Evolutionary conservation across 2,888 invertebrate species (phyloP), one percentile per base, ranked within the genome.

Genomic region (Scaptomyza parva): DNA sequence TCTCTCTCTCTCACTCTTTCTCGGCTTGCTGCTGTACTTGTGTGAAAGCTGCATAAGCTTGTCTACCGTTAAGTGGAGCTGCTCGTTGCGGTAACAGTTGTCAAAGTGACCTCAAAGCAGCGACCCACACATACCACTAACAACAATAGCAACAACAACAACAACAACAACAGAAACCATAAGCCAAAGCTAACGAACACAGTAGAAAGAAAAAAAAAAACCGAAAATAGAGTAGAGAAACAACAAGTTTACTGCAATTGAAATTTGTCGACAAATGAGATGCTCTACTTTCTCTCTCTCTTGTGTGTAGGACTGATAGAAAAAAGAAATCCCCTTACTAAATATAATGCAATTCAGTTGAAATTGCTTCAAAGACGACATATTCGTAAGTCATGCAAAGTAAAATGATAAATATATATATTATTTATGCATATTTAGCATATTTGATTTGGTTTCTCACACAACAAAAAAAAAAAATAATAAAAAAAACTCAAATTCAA

Each of bases 31-130:
- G 39, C 17, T 54, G 39, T 22, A 4, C 30, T 44, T 43, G n/a
- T 12, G 14, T 35, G 20, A 20, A 12, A 40, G 60, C 70, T 57
- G 35, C 75, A 79, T 82, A 78, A 82, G 78, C 83, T 76, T 62
- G 61, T 68, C 58, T 62, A 61, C 39, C 59, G 84, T 86, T 73
- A 77, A 86, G 70, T 88, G 84, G 76, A 73, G 78, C 78, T 72
- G 66, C 76, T 77, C 76, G 78, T 82, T 84, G 84, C 70, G 86
- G 86, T 78, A 73, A 68, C 79, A 78, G 73, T 65, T 86, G 85
- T 85, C 88, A 86, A 88, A 86, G 85, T 86, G 85, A 86, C 88
- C 88, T 76, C 88, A 86, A 84, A 86, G 87, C 66, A 58, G 63
- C 55, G 47, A 58, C 28, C 55, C 57, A 40, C 59, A 67, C 59